Conservation (phyloP, 2,888 invertebrate species). For the Melinaea menophilus region DNA sequence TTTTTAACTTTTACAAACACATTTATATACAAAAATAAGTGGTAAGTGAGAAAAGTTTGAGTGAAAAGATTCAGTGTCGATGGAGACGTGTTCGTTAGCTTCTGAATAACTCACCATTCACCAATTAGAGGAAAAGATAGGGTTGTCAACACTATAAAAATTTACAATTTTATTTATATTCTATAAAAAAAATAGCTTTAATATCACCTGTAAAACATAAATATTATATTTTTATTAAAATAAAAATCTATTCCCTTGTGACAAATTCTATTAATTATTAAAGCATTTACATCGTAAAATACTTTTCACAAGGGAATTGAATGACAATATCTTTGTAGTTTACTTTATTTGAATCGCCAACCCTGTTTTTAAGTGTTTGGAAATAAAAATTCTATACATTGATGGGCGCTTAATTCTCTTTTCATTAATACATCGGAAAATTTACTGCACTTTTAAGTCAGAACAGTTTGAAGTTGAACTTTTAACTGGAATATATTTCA, state of each 20-base stretch:
- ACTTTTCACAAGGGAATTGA: not conserved
- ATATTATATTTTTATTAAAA: too few species aligned
- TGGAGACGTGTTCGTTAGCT: constrained; percentile 30
- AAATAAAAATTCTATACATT: constrained; percentile 9
- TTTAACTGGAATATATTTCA: not conserved
- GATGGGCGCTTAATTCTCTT: constrained; percentile 12
- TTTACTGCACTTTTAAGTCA: constrained; percentile 8
- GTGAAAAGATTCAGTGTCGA: constrained; percentile 17
- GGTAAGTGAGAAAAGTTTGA: constrained; percentile 13
- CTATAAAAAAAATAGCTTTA: too few species aligned
- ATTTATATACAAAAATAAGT: not conserved
- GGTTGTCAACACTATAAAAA: constrained; percentile 10
- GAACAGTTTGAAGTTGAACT: not conserved
- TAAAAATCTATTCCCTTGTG: too few species aligned
- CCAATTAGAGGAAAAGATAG: constrained; percentile 27
- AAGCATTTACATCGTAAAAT: not conserved
- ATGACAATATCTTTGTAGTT: too few species aligned
- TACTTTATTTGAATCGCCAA: not conserved
- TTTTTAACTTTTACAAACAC: not conserved
- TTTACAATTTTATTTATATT: not conserved
- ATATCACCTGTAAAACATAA: too few species aligned
- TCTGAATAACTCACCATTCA: constrained; percentile 30
- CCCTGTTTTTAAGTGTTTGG: constrained; percentile 6
- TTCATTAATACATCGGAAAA: constrained; percentile 8
- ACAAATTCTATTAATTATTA: not conserved